Percentiles rank a stretch among this genome's conserved stretches.
phyloP scores from a whole-genome alignment of 1,140 invertebrate species.

The Brachionus plicatilis region DNA sequence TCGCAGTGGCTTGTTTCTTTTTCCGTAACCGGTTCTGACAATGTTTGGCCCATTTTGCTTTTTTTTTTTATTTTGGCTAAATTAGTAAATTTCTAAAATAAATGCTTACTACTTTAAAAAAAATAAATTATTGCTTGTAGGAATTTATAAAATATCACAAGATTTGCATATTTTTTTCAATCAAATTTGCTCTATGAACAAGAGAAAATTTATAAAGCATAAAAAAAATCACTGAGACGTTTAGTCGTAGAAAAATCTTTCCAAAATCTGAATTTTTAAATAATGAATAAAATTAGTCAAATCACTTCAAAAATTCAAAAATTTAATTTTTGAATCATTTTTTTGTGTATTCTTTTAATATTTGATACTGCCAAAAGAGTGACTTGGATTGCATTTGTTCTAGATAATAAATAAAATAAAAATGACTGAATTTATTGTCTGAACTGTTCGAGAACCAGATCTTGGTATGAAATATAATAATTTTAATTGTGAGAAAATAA shows the following conservation, averaged over 20 bases:
- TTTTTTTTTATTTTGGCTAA: not conserved
- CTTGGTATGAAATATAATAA: not conserved
- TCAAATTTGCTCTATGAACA: not conserved
- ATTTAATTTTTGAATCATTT: not conserved
- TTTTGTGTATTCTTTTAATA: too few relatives aligned
- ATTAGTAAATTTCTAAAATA: not conserved
- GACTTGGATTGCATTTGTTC: not conserved
- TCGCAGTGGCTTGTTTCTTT: conserved; percentile 64
- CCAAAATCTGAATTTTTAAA: conserved; percentile 9
- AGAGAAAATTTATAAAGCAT: not conserved
- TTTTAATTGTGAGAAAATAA: not conserved
- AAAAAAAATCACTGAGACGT: not conserved
- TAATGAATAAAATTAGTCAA: not conserved
- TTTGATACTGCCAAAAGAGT: not conserved
- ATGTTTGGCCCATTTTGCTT: conserved; percentile 77
- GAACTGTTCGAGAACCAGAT: not conserved
- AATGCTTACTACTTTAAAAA: not conserved
- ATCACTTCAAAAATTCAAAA: not conserved
- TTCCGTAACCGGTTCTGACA: conserved; percentile 84
- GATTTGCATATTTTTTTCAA: not conserved
- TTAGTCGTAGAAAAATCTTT: not conserved
- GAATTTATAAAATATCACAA: not conserved
- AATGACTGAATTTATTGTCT: not conserved
- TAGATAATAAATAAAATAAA: not conserved
- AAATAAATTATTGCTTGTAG: not conserved